These are phyloP conservation scores for Semotilus atromaculatus DNA, from an alignment of 2,797 vertebrate species.

Conservation along the genomic window DNA sequence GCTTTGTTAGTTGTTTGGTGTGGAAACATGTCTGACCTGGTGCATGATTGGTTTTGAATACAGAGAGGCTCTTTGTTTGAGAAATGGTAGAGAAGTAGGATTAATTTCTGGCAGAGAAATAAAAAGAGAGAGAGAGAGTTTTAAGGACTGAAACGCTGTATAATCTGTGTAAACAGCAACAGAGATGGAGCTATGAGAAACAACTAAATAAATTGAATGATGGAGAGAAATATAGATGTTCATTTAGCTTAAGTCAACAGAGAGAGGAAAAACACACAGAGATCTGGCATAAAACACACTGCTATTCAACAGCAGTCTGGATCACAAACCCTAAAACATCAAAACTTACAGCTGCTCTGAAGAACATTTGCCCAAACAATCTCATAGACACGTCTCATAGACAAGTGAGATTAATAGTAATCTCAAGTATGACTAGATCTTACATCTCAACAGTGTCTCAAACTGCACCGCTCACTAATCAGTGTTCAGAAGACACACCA, in stretches of 20 bases:
- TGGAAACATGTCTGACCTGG: slow-evolving; percentile 6
- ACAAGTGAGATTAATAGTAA: slow-evolving; percentile 6
- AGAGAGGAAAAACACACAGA: slow-evolving; percentile 30
- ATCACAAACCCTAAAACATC: slow-evolving; percentile 9
- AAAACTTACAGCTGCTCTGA: neutral
- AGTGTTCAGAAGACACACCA: neutral
- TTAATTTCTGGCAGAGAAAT: slow-evolving; percentile 19
- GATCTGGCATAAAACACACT: slow-evolving; percentile 42
- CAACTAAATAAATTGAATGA: slow-evolving; percentile 43
- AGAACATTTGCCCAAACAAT: neutral
- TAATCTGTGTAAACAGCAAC: slow-evolving; percentile 34
- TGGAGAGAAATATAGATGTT: slow-evolving; percentile 19
- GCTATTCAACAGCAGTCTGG: slow-evolving; percentile 42
- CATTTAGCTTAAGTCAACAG: slow-evolving; percentile 47
- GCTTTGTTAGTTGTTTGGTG: slow-evolving; percentile 30
- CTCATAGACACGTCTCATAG: neutral
- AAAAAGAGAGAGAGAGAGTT: slow-evolving; percentile 33
- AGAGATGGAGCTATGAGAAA: slow-evolving; percentile 32
- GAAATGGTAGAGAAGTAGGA: slow-evolving; percentile 16
- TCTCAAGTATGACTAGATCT: slow-evolving; percentile 3
- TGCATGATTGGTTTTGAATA: slow-evolving; percentile 46
- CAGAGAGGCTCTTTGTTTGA: slow-evolving; percentile 12
- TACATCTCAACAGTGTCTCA: neutral
- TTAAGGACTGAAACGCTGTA: slow-evolving; percentile 24
- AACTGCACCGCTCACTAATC: neutral